phyloP scores from a whole-genome alignment of 2,797 vertebrate species.

The Spinus pinus region DNA sequence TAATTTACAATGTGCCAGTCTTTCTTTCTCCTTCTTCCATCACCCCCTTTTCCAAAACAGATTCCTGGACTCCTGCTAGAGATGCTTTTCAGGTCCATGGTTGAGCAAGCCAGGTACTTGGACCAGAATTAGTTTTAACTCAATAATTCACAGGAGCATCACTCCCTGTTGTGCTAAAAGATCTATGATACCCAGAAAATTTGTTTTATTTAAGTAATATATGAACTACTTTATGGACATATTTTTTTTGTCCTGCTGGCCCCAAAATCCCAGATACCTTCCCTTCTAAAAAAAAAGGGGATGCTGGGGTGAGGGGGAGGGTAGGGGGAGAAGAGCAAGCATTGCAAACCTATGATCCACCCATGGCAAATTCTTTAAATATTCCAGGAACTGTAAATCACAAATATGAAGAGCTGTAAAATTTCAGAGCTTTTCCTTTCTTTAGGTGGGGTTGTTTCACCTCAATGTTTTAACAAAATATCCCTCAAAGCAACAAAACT shows the following conservation, averaged over 20 bases:
- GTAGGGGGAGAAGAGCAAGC: background rate
- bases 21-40: background rate
- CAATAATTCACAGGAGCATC: background rate
- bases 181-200: background rate
- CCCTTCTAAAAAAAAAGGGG: background rate
- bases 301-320: fast-evolving
- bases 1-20: background rate
- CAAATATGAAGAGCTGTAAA: background rate
- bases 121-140: background rate
- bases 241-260: background rate
- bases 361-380: background rate
- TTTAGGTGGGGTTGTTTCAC: background rate
- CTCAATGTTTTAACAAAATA: background rate
- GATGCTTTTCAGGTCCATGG: background rate
- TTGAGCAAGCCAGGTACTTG: background rate
- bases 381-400: background rate
- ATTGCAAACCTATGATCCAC: background rate
- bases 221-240: background rate
- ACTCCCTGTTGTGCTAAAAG: background rate
- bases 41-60: background rate
- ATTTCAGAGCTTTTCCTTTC: background rate
- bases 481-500: background rate
- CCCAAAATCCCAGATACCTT: background rate
- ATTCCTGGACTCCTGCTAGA: background rate
- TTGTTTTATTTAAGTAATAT: background rate